A percentile compares a stretch with the other conserved stretches of the same genome.
Evolutionary conservation across 1,140 invertebrate species (phyloP).

Genomic region (Tetragnatha versicolor): DNA sequence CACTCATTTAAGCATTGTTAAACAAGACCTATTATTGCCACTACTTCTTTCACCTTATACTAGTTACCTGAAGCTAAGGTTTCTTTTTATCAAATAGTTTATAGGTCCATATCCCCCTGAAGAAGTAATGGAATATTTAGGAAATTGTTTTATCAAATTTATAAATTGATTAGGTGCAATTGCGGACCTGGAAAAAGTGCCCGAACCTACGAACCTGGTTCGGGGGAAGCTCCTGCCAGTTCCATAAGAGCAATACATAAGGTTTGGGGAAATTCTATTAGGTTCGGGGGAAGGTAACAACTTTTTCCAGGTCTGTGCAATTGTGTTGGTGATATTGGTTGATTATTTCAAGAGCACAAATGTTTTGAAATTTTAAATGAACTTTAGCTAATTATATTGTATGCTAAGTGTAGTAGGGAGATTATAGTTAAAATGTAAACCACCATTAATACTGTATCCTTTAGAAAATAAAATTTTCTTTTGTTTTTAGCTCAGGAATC

Average conservation of each 20-base stretch:
- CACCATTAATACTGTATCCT: constrained; percentile 45
- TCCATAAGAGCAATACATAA: no score
- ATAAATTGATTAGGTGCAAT: not conserved
- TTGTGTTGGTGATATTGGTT: not conserved
- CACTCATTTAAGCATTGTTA: not conserved
- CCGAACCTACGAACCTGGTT: no score
- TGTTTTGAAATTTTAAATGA: constrained; percentile 32
- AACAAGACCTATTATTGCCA: not conserved
- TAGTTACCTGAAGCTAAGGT: not conserved
- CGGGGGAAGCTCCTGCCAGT: no score
- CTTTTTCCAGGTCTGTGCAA: no score
- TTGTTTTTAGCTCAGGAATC: constrained; percentile 41
- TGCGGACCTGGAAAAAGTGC: no score
- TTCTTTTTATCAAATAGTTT: not conserved
- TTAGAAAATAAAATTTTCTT: constrained; percentile 53
- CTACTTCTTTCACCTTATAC: not conserved
- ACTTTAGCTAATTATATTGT: constrained; percentile 46
- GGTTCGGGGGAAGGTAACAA: no score
- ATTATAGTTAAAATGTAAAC: constrained; percentile 47
- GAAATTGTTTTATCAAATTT: not conserved
- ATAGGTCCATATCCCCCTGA: not conserved
- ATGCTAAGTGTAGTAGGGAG: constrained; percentile 52
- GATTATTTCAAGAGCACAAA: constrained; percentile 14
- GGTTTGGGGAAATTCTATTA: no score
- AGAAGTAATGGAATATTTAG: not conserved